Evolutionary conservation across 2,797 vertebrate genomes (phyloP), one percentile per base, ranked within the genome.

Genomic region (Propithecus deckenii): DNA sequence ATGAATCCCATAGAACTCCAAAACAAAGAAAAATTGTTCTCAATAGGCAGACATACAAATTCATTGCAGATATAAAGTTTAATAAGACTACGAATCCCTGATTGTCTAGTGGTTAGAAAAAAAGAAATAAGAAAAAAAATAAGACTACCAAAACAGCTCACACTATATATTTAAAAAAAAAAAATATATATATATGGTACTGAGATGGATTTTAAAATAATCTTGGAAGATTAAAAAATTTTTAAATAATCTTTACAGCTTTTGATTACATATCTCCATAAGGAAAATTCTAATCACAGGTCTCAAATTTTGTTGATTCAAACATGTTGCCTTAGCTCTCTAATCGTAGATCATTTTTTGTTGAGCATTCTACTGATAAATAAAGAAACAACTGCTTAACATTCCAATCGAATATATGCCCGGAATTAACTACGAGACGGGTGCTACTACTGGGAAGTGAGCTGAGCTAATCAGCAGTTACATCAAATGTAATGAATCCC

Each of bases 351-450:
- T 99, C 99, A 98, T 98, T 99, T 98, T 98, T 99, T 0, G 99
- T 99, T 91, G 99, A 98, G 98, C 99, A 98, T 98, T 98, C 97
- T 98, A 99, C 99, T 94, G 99, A 99, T 96, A 99, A 99, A 97
- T 99, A 99, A 38, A 99, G 99, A 98, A 99, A 99, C 93, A 99
- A 99, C 94, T 99, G 99, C 98, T 99, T 99, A 41, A 99, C 99
- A 63, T 99, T 99, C 99, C 99, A 99, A 98, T 99, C 99, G 98
- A 99, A 99, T 98, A 99, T 99, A 85, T 99, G 99, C 98, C 99
- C 14, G 75, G 55, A 57, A 74, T 63, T 74, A 67, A 87, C 35
- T 69, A n/a, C 1, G 48, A 90, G 32, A 72, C 9, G 30, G 4
- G 9, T 50, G 43, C 17, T 57, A 75, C 32, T 61, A 61, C 18